A percentile compares a stretch with the other conserved stretches of the same genome.
Evolutionary conservation across 2,888 invertebrate genomes (phyloP).

Genomic region (Drosophila fungiperda): DNA sequence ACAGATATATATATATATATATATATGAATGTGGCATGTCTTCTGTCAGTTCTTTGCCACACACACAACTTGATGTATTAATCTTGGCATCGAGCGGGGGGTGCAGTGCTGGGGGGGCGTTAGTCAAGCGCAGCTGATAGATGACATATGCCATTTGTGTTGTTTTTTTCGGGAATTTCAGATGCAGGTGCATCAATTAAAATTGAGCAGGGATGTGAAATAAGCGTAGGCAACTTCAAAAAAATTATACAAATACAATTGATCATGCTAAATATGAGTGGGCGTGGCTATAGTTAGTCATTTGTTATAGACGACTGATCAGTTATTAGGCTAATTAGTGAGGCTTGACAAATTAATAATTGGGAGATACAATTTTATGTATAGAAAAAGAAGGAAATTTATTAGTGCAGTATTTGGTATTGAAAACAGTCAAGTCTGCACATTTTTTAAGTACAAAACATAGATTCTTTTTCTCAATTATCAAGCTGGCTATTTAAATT

Average conservation of each 20-base stretch:
- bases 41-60: constrained; percentile 14
- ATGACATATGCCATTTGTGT: constrained; percentile 57
- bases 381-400: neutral
- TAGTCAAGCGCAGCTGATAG: constrained; percentile 74
- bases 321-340: constrained; percentile 8
- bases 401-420: neutral
- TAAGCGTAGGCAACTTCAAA: constrained; percentile 15
- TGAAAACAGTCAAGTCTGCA: neutral
- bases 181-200: constrained; percentile 75
- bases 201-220: constrained; percentile 22
- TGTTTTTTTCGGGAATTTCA: constrained; percentile 37
- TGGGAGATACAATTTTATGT: neutral
- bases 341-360: constrained; percentile 15
- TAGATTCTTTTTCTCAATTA: no score
- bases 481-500: neutral
- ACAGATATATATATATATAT: neutral
- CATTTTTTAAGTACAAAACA: no score
- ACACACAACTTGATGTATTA: constrained; percentile 70
- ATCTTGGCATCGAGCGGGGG: constrained; percentile 36
- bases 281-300: constrained; percentile 46
- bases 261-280: constrained; percentile 47
- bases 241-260: constrained; percentile 52
- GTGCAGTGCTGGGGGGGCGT: constrained; percentile 46
- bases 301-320: constrained; percentile 34
- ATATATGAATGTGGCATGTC: constrained; percentile 24